phyloP scores from a whole-genome alignment of 2,113 vertebrate species.

The Pyxicephalus adspersus region DNA sequence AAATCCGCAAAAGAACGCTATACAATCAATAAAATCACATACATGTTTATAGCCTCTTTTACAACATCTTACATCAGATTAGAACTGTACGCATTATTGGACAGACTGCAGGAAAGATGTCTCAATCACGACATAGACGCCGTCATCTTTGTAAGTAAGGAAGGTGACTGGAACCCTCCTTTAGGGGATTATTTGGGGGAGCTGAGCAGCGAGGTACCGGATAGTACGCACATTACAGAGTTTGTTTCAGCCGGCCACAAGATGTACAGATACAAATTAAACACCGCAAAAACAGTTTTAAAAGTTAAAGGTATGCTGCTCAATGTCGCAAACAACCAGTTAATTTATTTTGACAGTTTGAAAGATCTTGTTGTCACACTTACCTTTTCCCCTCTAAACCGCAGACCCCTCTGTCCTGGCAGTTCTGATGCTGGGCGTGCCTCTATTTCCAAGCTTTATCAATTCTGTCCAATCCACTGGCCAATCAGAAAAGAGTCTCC shows the following conservation, averaged over 20 bases:
- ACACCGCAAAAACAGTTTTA: neutral
- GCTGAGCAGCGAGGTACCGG: conserved; percentile 11
- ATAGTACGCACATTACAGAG: conserved; percentile 3
- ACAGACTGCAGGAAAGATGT: neutral
- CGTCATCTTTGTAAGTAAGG: conserved; percentile 8
- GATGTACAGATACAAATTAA: neutral
- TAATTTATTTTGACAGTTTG: conserved; percentile 23
- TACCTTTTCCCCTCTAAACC: too few relatives aligned
- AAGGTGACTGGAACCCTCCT: neutral
- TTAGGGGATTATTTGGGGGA: neutral
- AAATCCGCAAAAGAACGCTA: neutral
- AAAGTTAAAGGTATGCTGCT: conserved; percentile 15
- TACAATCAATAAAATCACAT: neutral
- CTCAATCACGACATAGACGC: conserved; percentile 4
- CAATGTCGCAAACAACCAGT: neutral
- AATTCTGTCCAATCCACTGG: too few relatives aligned
- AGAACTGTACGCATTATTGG: conserved; percentile 16
- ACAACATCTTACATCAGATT: conserved; percentile 7
- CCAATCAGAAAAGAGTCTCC: too few relatives aligned
- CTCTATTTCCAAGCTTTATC: too few relatives aligned
- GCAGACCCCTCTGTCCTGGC: too few relatives aligned
- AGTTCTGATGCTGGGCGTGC: too few relatives aligned
- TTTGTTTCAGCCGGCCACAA: conserved; percentile 22
- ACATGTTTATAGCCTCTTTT: conserved; percentile 17
- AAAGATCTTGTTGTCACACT: too few relatives aligned